Percentiles rank a stretch among this genome's conserved stretches.
phyloP scores from a whole-genome alignment of 2,113 vertebrate genomes.

The Saccopteryx bilineata region DNA sequence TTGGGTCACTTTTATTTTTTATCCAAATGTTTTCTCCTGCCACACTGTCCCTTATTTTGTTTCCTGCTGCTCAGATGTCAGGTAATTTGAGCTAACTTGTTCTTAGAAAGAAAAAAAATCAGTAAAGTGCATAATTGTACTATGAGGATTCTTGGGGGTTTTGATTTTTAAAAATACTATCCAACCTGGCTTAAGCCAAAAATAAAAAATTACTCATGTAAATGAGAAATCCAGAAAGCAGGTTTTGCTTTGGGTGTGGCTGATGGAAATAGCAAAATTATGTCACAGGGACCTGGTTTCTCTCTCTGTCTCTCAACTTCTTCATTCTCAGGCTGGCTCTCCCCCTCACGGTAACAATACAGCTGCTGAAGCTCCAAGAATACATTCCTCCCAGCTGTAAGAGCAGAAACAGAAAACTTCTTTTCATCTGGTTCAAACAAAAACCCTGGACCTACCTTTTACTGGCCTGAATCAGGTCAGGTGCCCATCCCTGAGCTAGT shows the following conservation, averaged over 20 bases:
- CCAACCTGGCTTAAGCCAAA: not conserved
- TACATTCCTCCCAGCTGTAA: not conserved
- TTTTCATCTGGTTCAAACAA: not conserved
- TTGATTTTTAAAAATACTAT: not conserved
- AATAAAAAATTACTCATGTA: not conserved
- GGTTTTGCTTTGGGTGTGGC: not conserved
- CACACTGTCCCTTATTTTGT: slow-evolving; percentile 9
- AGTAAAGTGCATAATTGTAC: not conserved
- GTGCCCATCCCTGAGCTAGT: not conserved
- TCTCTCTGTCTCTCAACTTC: not conserved
- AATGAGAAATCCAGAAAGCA: not conserved
- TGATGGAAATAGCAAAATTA: not conserved
- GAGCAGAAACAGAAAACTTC: not conserved
- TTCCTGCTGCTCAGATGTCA: slow-evolving; percentile 48
- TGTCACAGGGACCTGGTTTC: not conserved
- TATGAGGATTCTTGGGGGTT: not conserved
- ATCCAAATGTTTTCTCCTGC: slow-evolving; percentile 38
- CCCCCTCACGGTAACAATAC: not conserved
- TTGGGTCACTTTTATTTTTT: not conserved
- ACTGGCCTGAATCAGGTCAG: not conserved
- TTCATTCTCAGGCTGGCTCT: not conserved
- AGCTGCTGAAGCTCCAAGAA: not conserved
- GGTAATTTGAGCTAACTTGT: slow-evolving; percentile 50
- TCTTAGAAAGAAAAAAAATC: not conserved
- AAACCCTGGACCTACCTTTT: not conserved